phyloP scores from a whole-genome alignment of 2,113 vertebrate genomes.

The Cyanoderma ruficeps region DNA sequence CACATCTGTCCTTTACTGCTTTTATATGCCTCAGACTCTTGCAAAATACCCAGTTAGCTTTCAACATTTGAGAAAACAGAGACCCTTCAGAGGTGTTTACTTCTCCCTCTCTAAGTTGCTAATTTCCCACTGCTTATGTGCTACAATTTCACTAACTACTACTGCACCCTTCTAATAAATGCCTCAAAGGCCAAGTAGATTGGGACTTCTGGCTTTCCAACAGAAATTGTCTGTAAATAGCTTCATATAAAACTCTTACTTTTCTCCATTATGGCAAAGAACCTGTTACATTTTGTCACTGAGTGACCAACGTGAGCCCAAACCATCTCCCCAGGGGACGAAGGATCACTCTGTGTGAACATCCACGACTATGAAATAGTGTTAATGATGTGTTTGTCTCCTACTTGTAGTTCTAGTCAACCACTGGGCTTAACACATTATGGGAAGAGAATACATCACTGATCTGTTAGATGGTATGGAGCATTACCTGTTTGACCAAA shows the following conservation, averaged over 20 bases:
- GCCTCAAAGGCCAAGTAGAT: neutral
- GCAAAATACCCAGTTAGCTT: conserved; percentile 34
- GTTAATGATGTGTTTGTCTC: neutral
- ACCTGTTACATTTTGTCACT: neutral
- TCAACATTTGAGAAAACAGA: conserved; percentile 26
- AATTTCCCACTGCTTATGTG: neutral
- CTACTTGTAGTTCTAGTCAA: neutral
- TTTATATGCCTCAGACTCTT: conserved; percentile 26
- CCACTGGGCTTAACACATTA: neutral
- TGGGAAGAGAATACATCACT: neutral
- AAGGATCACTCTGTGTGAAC: neutral
- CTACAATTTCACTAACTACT: neutral
- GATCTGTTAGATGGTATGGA: neutral
- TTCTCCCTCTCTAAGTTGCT: neutral
- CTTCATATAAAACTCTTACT: neutral
- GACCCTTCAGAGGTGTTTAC: conserved; percentile 24
- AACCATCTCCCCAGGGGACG: accelerated
- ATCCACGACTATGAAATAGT: neutral
- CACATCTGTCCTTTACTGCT: conserved; percentile 31
- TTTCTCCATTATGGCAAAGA: neutral
- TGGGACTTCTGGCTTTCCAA: neutral
- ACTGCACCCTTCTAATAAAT: neutral
- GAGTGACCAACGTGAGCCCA: neutral
- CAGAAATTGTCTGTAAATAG: neutral
- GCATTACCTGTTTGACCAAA: neutral